Percentiles rank a stretch among this genome's conserved stretches.
Evolutionary conservation across 2,888 invertebrate species (phyloP).

Genomic region (Ferrisia virgata): DNA sequence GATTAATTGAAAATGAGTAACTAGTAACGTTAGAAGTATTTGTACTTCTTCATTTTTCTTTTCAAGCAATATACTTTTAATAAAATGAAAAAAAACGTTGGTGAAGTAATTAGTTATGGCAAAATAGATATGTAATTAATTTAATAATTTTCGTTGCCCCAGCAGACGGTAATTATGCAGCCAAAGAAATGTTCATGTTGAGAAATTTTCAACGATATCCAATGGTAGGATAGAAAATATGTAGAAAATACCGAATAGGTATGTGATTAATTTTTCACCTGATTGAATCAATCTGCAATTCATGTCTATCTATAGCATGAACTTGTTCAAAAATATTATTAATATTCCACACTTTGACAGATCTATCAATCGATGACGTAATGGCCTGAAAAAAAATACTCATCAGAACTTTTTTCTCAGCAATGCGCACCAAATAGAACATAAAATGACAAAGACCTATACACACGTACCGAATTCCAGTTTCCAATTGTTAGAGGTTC

Average conservation of each 20-base stretch:
- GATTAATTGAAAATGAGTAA: background rate
- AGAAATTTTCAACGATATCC: too few relatives aligned
- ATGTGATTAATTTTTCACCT: constrained; percentile 61
- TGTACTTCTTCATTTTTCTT: too few relatives aligned
- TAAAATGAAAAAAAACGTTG: too few relatives aligned
- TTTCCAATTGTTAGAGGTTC: constrained; percentile 81
- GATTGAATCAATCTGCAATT: constrained; percentile 89
- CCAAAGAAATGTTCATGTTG: too few relatives aligned
- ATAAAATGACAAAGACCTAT: background rate
- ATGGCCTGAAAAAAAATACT: constrained; percentile 63
- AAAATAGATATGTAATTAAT: too few relatives aligned
- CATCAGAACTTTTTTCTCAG: background rate
- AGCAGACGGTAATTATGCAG: too few relatives aligned
- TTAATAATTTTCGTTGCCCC: too few relatives aligned
- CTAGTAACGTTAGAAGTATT: too few relatives aligned
- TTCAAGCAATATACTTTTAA: too few relatives aligned
- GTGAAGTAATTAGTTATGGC: too few relatives aligned
- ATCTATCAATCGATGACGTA: constrained; percentile 94
- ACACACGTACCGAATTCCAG: constrained; percentile 68
- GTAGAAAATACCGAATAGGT: too few relatives aligned
- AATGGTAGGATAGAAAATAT: too few relatives aligned
- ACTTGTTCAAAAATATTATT: constrained; percentile 98
- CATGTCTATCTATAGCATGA: constrained; percentile 91
- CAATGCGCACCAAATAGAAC: background rate
- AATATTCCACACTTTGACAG: constrained; percentile 98